Base-by-base conservation (phyloP, 2,888 invertebrate genomes). In the Podabrus alpinus region DNA sequence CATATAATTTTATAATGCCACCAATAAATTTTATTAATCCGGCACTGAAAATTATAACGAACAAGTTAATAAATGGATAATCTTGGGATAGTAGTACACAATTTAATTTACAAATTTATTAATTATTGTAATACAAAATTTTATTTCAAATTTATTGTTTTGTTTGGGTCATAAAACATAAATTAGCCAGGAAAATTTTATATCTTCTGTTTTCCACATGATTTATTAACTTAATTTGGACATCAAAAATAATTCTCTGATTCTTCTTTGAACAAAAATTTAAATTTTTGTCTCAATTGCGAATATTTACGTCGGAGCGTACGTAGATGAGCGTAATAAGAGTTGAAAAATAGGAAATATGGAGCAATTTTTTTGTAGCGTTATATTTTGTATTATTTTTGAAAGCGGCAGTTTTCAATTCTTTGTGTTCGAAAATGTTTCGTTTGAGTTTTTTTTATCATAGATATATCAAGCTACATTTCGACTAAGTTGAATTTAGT, bases 21-120 rank as follows among this genome's bases (percentile, higher is more conserved):
- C 79, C 72, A 72, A 64, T 77, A 79, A 79, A 78, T 79, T 78
- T 73, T 74, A 74, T 74, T 74, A 78, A 79, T 78, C 77, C 78
- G 74, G 68, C 74, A 69, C 69, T 72, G 70, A 75, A 78, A 77
- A 71, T 78, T 78, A 64, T 73, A 45, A 68, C 67, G 25, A 64
- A 19, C 62, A 64, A 60, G 60, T 67, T 67, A 25, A 67, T 67
- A 67, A 64, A 21, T 64, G 62, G 62, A 64, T 64, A 19, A 19
- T 64, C 21, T 64, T 19, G 62, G 21, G 17, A 19, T 64, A 19
- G 15, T 17, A n/a, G n/a, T n/a, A n/a, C n/a, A 15, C 45, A 45
- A 45, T 45, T 45, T 45, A 45, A 45, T 45, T 45, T 45, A n/a
- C 45, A 45, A 45, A 45, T 45, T 45, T 45, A 45, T 45, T 45